A percentile compares a stretch with the other conserved stretches of the same genome.
These are phyloP conservation scores for Orestias chungarensis DNA, from an alignment of 2,797 vertebrate species.

Conservation along the genomic window DNA sequence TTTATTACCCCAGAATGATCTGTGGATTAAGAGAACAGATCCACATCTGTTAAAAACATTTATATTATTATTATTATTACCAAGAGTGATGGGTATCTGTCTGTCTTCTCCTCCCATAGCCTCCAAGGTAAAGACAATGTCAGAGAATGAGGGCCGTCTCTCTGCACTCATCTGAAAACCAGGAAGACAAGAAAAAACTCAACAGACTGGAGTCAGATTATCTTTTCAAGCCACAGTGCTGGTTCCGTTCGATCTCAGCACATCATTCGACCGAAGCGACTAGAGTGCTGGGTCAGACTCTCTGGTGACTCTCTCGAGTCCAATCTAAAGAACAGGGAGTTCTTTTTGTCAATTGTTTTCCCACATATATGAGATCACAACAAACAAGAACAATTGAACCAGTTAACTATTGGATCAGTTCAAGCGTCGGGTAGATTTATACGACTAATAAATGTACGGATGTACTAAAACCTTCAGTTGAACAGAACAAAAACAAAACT, in stretches of 20 bases:
- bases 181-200: neutral
- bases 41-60: neutral
- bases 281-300: neutral
- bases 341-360: accelerated
- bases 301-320: neutral
- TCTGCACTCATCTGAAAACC: constrained; percentile 84
- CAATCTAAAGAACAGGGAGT: neutral
- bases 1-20: too few relatives aligned
- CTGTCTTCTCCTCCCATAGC: constrained; percentile 48
- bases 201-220: too few relatives aligned
- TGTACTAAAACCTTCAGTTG: neutral
- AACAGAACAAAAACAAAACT: neutral
- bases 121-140: constrained; percentile 86
- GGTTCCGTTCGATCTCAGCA: neutral
- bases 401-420: too few relatives aligned
- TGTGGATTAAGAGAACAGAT: neutral
- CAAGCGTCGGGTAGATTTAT: too few relatives aligned
- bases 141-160: constrained; percentile 85
- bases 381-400: neutral
- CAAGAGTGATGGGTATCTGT: constrained; percentile 54
- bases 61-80: constrained; percentile 3
- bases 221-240: neutral
- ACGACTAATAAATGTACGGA: neutral
- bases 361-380: neutral
- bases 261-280: neutral